phyloP scores from a whole-genome alignment of 2,113 vertebrate genomes.

The Hassar affinis region DNA sequence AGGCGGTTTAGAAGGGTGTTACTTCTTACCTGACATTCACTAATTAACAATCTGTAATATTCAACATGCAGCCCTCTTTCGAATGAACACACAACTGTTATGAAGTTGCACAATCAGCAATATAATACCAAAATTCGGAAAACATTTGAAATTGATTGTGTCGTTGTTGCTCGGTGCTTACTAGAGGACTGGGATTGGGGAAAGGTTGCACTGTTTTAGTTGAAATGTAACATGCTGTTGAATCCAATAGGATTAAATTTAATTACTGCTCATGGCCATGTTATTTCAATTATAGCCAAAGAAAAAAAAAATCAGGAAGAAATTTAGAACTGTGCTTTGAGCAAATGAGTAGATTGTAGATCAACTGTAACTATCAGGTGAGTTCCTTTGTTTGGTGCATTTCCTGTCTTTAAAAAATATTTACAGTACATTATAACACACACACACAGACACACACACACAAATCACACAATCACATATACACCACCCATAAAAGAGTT shows the following conservation, averaged over 20 bases:
- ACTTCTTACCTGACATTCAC: slow-evolving; percentile 23
- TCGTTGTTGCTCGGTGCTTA: too few relatives aligned
- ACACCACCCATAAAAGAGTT: background rate
- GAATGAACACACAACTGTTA: too few relatives aligned
- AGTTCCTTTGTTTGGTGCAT: background rate
- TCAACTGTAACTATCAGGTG: background rate
- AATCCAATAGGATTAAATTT: background rate
- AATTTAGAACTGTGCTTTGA: background rate
- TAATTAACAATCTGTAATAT: slow-evolving; percentile 36
- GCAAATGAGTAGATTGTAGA: background rate
- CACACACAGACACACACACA: background rate
- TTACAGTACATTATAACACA: slow-evolving; percentile 14
- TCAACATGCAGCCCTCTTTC: background rate
- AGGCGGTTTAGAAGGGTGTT: slow-evolving; percentile 22
- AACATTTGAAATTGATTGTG: background rate
- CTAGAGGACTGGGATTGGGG: background rate
- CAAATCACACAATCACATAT: slow-evolving; percentile 2
- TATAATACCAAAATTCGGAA: background rate
- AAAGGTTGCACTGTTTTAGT: background rate
- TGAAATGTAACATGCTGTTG: background rate
- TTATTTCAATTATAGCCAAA: background rate
- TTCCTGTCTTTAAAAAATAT: slow-evolving; percentile 11
- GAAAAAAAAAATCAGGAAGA: background rate
- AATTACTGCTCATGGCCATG: background rate
- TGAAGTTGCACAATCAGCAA: background rate